Evolutionary conservation across 2,113 vertebrate species (phyloP).

Genomic region (Phylloscopus trochiloides): DNA sequence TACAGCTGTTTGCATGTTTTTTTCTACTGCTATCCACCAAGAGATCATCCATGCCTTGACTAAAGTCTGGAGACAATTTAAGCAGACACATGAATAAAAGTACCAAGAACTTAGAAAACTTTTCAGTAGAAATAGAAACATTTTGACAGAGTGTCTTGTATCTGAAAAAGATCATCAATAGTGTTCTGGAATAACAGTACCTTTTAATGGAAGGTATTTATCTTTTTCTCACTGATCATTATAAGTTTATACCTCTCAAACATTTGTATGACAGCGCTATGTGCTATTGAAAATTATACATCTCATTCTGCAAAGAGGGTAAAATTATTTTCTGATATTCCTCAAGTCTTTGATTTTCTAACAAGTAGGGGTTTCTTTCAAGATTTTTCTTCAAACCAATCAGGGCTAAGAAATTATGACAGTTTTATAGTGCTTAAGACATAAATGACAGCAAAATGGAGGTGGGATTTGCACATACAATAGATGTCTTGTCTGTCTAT

Average conservation of each 20-base stretch:
- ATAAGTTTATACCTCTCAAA: not conserved
- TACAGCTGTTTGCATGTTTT: not conserved
- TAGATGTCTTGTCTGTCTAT: not conserved
- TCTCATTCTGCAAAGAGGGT: not conserved
- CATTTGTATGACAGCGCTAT: not conserved
- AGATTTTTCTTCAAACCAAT: not conserved
- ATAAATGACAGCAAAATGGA: not conserved
- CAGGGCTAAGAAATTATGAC: not conserved
- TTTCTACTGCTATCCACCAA: not conserved
- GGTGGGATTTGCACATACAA: not conserved
- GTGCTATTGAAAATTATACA: not conserved
- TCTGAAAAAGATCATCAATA: not conserved
- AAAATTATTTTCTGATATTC: not conserved
- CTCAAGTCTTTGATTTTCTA: not conserved
- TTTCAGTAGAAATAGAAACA: not conserved
- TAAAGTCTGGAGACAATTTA: not conserved
- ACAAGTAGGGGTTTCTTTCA: not conserved
- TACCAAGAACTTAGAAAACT: not conserved
- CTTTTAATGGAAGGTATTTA: not conserved
- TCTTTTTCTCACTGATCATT: not conserved
- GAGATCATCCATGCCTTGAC: not conserved
- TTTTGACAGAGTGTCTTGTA: not conserved
- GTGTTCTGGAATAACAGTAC: not conserved
- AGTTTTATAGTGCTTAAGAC: not conserved
- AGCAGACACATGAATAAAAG: not conserved